Evolutionary conservation across 1,140 invertebrate species (phyloP), one percentile per base, ranked within the genome.

Genomic region (Chelonus insularis): DNA sequence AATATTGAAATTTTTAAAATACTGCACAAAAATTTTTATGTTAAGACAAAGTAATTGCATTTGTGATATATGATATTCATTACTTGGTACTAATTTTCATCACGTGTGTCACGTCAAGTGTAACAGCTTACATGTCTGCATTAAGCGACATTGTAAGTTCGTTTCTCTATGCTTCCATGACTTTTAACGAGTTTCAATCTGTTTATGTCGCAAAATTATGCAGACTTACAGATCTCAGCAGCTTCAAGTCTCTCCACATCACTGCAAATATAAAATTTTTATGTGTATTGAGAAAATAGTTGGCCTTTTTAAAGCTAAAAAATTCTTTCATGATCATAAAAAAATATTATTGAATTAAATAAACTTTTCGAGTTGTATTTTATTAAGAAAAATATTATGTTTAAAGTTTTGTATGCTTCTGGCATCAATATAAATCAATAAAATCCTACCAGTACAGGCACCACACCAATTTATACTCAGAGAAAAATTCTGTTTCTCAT

Each of bases 41-140:
- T 29, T 29, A 29, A 3, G 3, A 7, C 25, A 18, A 34, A 32
- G 25, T 16, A 52, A 52, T 52, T 52, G 34, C 32, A 16, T 1
- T 34, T 23, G 29, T 25, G n/a, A 43, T 9, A 4, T 16, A 37
- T 20, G 39, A 5, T 9, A 5, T 36, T 56, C 36, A 56, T 11
- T 41, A 39, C 36, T 9, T 12, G 36, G 39, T 57, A 57, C 39
- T 57, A 45, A 45, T 45, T 43, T 57, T 45, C 39, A 57, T 57
- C 55, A 45, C 21, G 47, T 50, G 14, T 50, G 21, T n/a, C 47
- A 25, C 47, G 21, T 29, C 47, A 50, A n/a, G 11, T 21, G 47
- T 12, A 12, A 21, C 20, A 50, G 23, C 21, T 14, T 8, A 8
- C 18, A 18, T 16, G 18, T 16, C 18, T 34, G 16, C 23, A 32